phyloP scores from a whole-genome alignment of 1,140 invertebrate species.

The Scaptomyza graminum region DNA sequence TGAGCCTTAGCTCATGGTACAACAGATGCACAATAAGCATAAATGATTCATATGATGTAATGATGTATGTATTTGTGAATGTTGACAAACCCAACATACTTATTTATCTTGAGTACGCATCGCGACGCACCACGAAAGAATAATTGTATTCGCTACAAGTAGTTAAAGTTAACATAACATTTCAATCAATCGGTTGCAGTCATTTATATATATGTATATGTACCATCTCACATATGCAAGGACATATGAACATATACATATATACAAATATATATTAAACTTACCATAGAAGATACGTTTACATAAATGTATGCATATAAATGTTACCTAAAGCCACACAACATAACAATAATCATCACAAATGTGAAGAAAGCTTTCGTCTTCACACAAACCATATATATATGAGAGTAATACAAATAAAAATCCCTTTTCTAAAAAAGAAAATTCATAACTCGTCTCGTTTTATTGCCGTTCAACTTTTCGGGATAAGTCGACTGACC shows the following conservation, averaged over 20 bases:
- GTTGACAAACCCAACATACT: too few relatives aligned
- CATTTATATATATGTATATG: slow-evolving; percentile 3
- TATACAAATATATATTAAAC: neutral
- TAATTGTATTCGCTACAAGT: slow-evolving; percentile 2
- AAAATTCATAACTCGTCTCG: neutral
- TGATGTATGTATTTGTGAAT: neutral
- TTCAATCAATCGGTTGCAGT: slow-evolving; percentile 2
- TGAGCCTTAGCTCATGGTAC: slow-evolving; percentile 8
- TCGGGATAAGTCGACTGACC: too few relatives aligned
- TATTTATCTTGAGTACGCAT: neutral
- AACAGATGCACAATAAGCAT: neutral
- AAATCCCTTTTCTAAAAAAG: slow-evolving; percentile 45
- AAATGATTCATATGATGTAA: neutral
- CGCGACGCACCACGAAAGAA: neutral
- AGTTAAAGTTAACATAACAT: neutral
- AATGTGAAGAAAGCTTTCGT: slow-evolving; percentile 4
- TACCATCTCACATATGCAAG: slow-evolving; percentile 9
- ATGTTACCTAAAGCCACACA: slow-evolving; percentile 22
- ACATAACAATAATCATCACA: slow-evolving; percentile 10
- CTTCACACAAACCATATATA: slow-evolving; percentile 27
- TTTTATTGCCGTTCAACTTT: slow-evolving; percentile 12
- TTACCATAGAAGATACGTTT: too few relatives aligned
- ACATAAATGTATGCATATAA: slow-evolving; percentile 1
- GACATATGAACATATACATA: neutral
- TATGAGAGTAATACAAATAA: slow-evolving; percentile 39